Evolutionary conservation across 53 echinoderm and acorn worm species (phyloP).

Genomic region (Echinarachnius parma): DNA sequence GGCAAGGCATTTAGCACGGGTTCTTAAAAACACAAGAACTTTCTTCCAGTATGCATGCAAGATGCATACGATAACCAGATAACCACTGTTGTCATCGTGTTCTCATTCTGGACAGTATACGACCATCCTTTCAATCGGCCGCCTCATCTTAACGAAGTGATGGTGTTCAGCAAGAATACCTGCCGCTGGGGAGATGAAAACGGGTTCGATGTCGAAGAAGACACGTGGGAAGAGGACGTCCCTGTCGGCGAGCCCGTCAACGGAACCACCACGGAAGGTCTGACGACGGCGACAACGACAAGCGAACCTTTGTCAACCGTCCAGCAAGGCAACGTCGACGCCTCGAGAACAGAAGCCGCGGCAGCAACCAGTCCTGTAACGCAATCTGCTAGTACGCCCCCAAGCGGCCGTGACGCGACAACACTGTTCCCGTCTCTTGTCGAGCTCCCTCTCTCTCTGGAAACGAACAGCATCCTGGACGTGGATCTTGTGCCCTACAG

Average conservation of each 20-base stretch:
- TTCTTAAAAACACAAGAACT: too few relatives aligned
- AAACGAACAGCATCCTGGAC: constrained; percentile 15
- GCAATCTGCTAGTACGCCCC: not conserved
- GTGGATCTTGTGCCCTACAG: constrained; percentile 22
- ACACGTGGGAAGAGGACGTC: too few relatives aligned
- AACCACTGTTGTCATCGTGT: too few relatives aligned
- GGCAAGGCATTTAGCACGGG: too few relatives aligned
- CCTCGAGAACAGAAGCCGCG: not conserved
- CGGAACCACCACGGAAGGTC: not conserved
- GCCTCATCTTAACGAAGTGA: constrained; percentile 23
- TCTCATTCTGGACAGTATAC: not conserved
- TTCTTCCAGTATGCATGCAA: too few relatives aligned
- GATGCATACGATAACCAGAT: too few relatives aligned
- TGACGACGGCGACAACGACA: not conserved
- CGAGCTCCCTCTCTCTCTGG: constrained; percentile 18
- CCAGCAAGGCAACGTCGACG: not conserved
- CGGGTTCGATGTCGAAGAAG: too few relatives aligned
- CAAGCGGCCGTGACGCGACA: not conserved
- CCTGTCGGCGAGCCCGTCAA: not conserved
- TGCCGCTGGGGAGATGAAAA: not conserved
- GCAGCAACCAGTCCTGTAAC: not conserved
- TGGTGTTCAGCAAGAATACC: constrained; percentile 4
- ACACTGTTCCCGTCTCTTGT: not conserved
- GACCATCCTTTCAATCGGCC: constrained; percentile 33
- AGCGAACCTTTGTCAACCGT: not conserved